phyloP scores from a whole-genome alignment of 2,888 invertebrate species.

The Pantelozetes paolii region DNA sequence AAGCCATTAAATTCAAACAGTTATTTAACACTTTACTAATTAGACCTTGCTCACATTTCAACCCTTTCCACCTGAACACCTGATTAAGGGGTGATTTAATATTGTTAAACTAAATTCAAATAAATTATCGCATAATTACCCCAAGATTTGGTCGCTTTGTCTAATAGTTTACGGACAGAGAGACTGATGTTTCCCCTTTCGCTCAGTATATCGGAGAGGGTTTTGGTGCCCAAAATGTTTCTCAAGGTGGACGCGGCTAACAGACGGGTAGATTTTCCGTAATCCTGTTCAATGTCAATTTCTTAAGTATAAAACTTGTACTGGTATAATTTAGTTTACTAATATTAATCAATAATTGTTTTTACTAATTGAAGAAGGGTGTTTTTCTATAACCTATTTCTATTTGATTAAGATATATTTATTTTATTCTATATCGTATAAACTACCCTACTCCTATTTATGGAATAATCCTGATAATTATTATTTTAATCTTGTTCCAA shows the following conservation, averaged over 20 bases:
- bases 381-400: no score
- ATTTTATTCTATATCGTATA: no score
- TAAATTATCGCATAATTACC: conserved; percentile 68
- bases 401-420: no score
- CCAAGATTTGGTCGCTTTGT: conserved; percentile 87
- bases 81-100: neutral
- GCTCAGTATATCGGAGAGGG: conserved; percentile 89
- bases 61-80: conserved; percentile 96
- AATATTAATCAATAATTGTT: no score
- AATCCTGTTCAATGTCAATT: conserved; percentile 62
- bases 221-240: conserved; percentile 77
- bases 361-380: no score
- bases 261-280: conserved; percentile 59
- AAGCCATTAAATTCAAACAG: no score
- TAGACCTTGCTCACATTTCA: conserved; percentile 74
- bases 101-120: neutral
- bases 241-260: conserved; percentile 57
- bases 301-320: neutral
- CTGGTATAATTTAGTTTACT: no score
- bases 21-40: no score
- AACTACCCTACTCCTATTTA: no score
- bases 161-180: conserved; percentile 72
- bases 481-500: no score
- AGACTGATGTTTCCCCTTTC: conserved; percentile 89
- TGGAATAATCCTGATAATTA: no score